Evolutionary conservation across 1,140 invertebrate genomes (phyloP).

Genomic region (Manduca sexta): DNA sequence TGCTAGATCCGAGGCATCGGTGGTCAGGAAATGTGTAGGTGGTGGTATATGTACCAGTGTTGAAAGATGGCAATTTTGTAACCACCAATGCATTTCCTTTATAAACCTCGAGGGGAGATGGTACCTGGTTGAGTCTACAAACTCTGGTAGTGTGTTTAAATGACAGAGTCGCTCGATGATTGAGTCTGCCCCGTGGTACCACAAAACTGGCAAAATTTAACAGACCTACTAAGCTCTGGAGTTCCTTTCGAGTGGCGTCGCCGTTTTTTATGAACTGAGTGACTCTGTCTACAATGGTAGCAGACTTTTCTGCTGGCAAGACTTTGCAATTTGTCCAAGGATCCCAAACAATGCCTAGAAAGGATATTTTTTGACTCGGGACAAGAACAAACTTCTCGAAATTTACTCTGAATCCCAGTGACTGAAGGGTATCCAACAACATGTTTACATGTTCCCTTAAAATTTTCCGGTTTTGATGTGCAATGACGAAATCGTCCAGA

Average conservation of each 20-base stretch:
- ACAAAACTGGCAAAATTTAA: not conserved
- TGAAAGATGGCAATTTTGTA: slow-evolving; percentile 9
- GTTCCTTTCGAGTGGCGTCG: too few species aligned
- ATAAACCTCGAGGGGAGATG: too few species aligned
- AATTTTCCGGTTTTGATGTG: slow-evolving; percentile 5
- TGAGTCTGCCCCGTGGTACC: too few species aligned
- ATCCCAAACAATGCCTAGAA: slow-evolving; percentile 26
- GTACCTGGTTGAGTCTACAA: too few species aligned
- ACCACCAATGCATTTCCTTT: slow-evolving; percentile 11
- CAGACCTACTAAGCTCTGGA: too few species aligned
- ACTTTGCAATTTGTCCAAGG: slow-evolving; percentile 20
- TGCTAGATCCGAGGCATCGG: slow-evolving; percentile 19
- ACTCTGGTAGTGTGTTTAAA: too few species aligned
- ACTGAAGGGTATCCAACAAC: slow-evolving; percentile 7
- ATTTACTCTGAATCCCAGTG: slow-evolving; percentile 19
- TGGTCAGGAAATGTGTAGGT: slow-evolving; percentile 25
- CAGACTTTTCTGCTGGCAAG: slow-evolving; percentile 21
- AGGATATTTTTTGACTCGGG: slow-evolving; percentile 9
- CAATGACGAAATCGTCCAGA: slow-evolving; percentile 38
- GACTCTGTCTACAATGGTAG: too few species aligned
- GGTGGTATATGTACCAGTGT: slow-evolving; percentile 13
- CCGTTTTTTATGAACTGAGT: too few species aligned
- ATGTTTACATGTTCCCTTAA: not conserved
- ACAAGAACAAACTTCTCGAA: slow-evolving; percentile 14
- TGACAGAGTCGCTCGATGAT: too few species aligned